Conservation (phyloP, 2,797 vertebrate genomes). For the Florisuga fusca region DNA sequence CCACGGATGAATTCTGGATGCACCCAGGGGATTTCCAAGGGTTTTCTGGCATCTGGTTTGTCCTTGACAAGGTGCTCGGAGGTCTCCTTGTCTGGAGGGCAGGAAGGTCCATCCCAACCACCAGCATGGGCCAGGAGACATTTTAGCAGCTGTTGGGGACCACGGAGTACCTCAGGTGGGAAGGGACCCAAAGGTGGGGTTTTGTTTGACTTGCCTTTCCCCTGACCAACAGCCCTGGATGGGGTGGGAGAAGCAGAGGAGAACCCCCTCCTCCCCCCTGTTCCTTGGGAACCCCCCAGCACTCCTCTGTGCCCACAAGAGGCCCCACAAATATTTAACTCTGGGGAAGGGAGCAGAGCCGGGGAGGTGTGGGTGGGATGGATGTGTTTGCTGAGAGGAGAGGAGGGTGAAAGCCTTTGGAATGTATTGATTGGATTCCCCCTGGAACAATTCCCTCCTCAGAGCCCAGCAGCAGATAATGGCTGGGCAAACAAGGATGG, state of each 20-base stretch:
- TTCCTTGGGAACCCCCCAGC: neutral
- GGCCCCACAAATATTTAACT: slow-evolving; percentile 25
- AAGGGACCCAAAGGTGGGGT: neutral
- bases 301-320: neutral
- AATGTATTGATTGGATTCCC: slow-evolving; percentile 52
- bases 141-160: neutral
- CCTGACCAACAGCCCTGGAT: rapidly evolving
- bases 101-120: neutral
- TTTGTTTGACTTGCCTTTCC: neutral
- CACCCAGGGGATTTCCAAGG: neutral
- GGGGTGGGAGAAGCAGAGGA: neutral
- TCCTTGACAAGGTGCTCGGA: neutral
- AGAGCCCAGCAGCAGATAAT: slow-evolving; percentile 17
- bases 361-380: neutral
- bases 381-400: slow-evolving; percentile 19
- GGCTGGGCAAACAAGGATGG: slow-evolving; percentile 41
- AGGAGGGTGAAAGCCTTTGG: slow-evolving; percentile 52
- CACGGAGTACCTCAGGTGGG: neutral
- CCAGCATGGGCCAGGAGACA: rapidly evolving
- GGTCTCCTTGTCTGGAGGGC: neutral
- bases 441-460: neutral
- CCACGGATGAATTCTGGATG: neutral
- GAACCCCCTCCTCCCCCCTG: neutral
- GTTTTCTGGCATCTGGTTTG: rapidly evolving
- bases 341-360: neutral